Evolutionary conservation across 2,797 vertebrate species (phyloP).

Genomic region (Cephalopachus bancanus): DNA sequence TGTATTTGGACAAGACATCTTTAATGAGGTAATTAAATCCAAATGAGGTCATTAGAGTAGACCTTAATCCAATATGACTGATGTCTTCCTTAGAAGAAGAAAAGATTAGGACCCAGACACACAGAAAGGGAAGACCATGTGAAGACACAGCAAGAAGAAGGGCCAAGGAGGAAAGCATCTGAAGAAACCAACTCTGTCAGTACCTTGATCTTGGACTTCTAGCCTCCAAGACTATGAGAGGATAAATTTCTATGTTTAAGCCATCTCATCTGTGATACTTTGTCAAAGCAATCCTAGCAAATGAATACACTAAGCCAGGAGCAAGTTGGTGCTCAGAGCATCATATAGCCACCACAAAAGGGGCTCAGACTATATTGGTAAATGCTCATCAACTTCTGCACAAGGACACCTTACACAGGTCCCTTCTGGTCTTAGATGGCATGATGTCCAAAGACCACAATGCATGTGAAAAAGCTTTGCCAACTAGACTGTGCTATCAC

Average conservation of each 20-base stretch:
- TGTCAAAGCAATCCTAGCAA: neutral
- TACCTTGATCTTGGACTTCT: neutral
- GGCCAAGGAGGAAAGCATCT: neutral
- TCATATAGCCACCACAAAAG: neutral
- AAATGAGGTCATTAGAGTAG: neutral
- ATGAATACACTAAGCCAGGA: neutral
- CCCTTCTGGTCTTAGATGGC: neutral
- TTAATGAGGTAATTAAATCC: neutral
- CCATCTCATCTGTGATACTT: fast-evolving
- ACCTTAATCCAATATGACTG: neutral
- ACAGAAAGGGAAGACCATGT: neutral
- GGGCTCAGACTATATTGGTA: neutral
- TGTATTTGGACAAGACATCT: neutral
- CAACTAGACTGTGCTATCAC: neutral
- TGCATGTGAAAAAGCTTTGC: neutral
- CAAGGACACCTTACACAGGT: neutral
- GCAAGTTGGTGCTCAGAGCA: fast-evolving
- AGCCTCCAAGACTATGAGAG: neutral
- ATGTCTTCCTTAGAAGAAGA: neutral
- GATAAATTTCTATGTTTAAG: neutral
- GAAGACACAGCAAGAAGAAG: neutral
- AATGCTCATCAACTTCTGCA: neutral
- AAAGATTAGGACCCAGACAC: neutral
- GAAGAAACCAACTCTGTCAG: neutral
- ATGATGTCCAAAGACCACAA: neutral